A percentile compares a stretch with the other conserved stretches of the same genome.
phyloP scores from a whole-genome alignment of 2,113 vertebrate genomes.

The Salvelinus fontinalis region DNA sequence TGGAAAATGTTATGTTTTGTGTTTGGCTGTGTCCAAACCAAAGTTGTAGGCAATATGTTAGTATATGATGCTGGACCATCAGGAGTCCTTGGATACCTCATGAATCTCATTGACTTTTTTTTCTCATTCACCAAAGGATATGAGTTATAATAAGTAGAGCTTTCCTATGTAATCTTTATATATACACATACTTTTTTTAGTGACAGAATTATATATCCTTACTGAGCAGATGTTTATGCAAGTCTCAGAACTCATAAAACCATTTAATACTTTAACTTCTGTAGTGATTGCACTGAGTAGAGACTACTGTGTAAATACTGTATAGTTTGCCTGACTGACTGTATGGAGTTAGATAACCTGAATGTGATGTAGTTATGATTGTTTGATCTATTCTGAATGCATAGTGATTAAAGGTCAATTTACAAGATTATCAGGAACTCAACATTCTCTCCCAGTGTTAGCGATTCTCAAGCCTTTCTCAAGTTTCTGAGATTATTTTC shows the following conservation, averaged over 20 bases:
- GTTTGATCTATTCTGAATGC: background rate
- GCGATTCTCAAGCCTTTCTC: too few relatives aligned
- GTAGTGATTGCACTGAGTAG: background rate
- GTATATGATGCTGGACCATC: background rate
- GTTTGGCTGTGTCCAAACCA: background rate
- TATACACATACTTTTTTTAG: background rate
- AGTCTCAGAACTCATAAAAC: background rate
- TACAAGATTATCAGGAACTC: too few relatives aligned
- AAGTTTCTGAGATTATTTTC: background rate
- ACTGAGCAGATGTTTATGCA: background rate
- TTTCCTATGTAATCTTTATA: background rate
- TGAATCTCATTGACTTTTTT: background rate
- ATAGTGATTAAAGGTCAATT: background rate
- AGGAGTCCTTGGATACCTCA: background rate
- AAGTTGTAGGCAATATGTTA: background rate
- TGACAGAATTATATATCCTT: background rate
- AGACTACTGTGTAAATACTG: constrained; percentile 53
- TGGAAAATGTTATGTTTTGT: background rate
- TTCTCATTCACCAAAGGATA: background rate
- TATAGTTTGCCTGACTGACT: constrained; percentile 34
- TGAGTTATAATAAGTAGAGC: background rate
- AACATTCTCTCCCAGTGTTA: too few relatives aligned
- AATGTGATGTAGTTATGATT: background rate
- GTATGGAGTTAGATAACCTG: background rate
- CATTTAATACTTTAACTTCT: background rate